phyloP scores from a whole-genome alignment of 2,797 vertebrate genomes.

The Alcedo quadribrachys region DNA sequence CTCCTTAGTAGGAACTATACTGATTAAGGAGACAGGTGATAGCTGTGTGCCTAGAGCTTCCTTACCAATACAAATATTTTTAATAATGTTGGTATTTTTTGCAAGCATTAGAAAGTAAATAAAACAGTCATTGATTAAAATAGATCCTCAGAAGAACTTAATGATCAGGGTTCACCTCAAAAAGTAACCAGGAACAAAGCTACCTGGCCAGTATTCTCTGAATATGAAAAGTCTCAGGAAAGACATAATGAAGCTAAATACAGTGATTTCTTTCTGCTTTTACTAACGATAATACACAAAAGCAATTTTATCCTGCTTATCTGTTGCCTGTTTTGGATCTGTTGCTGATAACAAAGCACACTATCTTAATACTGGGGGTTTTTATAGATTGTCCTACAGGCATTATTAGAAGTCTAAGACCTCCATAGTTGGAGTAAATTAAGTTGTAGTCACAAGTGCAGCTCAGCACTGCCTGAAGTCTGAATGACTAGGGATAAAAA shows the following conservation, averaged over 20 bases:
- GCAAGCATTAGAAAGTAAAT: background rate
- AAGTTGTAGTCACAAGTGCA: background rate
- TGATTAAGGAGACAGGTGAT: background rate
- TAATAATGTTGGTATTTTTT: background rate
- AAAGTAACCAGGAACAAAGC: background rate
- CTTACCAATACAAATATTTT: background rate
- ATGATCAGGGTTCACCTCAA: background rate
- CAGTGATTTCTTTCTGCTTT: background rate
- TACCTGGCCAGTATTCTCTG: background rate
- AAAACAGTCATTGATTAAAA: background rate
- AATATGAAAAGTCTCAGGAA: background rate
- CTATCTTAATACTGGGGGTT: background rate
- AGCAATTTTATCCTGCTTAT: slow-evolving; percentile 23
- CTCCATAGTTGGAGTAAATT: background rate
- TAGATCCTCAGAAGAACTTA: background rate
- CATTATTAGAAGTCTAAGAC: background rate
- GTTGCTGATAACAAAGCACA: background rate
- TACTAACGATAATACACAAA: background rate
- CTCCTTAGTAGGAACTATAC: background rate
- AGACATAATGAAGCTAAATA: background rate
- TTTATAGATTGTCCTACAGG: background rate
- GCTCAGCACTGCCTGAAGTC: background rate
- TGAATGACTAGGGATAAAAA: background rate
- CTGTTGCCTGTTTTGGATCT: background rate
- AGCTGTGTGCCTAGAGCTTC: background rate